These are phyloP conservation scores for Erebia palarica DNA, from an alignment of 2,888 invertebrate genomes.

Conservation along the genomic window DNA sequence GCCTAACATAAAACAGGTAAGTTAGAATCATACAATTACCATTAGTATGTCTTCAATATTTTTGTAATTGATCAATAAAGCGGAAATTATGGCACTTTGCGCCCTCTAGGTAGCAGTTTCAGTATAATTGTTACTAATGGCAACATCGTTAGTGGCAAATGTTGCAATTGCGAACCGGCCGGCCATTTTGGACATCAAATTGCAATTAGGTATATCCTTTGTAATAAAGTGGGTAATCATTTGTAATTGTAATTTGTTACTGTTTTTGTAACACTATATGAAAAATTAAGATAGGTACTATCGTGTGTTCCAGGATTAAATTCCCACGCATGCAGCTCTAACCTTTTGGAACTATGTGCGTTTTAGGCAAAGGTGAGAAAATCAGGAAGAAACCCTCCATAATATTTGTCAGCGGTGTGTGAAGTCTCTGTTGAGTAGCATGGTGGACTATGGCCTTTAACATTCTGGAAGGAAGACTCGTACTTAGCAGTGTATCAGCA, in stretches of 20 bases:
- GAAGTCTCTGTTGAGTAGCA: no score
- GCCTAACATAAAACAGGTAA: no score
- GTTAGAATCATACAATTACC: not conserved
- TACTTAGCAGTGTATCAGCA: no score
- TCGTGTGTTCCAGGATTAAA: no score
- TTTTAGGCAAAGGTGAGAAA: no score
- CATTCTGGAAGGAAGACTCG: no score
- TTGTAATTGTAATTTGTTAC: conserved; percentile 18
- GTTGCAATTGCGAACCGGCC: conserved; percentile 30
- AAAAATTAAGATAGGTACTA: no score
- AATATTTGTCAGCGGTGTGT: no score
- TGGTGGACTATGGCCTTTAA: no score
- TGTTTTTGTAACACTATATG: not conserved
- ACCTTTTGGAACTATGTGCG: no score
- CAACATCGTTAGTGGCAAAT: conserved; percentile 37
- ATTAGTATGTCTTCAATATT: conserved; percentile 9
- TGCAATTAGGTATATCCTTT: conserved; percentile 36
- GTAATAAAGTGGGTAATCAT: conserved; percentile 26
- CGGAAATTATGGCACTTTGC: conserved; percentile 21
- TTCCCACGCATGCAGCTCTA: no score
- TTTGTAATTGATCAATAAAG: conserved; percentile 26
- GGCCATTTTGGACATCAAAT: conserved; percentile 36
- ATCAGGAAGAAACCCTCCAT: no score
- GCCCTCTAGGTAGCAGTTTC: conserved; percentile 22
- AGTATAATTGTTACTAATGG: conserved; percentile 37